Evolutionary conservation across 2,113 vertebrate genomes (phyloP).

Genomic region (Fulmarus glacialis): DNA sequence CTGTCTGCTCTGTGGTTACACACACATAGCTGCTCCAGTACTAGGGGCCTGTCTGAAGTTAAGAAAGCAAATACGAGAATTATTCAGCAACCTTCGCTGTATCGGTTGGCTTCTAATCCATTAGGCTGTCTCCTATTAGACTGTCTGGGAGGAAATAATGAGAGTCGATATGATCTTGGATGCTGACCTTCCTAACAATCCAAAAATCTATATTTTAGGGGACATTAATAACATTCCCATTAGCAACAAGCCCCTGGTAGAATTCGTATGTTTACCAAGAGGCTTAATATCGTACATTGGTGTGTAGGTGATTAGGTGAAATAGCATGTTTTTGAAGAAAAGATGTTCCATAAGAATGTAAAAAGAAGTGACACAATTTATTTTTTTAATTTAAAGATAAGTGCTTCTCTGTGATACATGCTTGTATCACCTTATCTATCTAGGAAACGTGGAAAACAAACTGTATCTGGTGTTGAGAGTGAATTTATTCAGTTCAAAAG

Average conservation of each 20-base stretch:
- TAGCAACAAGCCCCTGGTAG: neutral
- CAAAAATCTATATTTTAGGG: slow-evolving; percentile 4
- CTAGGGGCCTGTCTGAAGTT: neutral
- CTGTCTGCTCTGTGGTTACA: neutral
- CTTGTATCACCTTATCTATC: neutral
- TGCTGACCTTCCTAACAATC: neutral
- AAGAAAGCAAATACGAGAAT: neutral
- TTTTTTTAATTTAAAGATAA: neutral
- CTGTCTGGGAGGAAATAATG: slow-evolving; percentile 8
- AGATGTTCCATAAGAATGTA: neutral
- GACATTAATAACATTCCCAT: neutral
- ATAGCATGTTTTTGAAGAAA: neutral
- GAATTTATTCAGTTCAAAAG: neutral
- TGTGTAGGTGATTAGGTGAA: neutral
- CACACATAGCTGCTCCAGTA: rapidly evolving
- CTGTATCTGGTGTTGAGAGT: neutral
- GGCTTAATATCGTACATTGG: neutral
- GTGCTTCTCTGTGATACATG: neutral
- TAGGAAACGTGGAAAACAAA: neutral
- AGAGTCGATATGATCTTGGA: neutral
- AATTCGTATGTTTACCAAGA: neutral
- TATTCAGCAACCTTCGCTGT: neutral
- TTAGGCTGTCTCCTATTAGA: neutral
- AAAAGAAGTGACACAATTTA: neutral
- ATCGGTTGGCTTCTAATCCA: neutral